Percentiles rank a stretch among this genome's conserved stretches.
Conservation (phyloP, 1,140 invertebrate species). For the Cydia fagiglandana region DNA sequence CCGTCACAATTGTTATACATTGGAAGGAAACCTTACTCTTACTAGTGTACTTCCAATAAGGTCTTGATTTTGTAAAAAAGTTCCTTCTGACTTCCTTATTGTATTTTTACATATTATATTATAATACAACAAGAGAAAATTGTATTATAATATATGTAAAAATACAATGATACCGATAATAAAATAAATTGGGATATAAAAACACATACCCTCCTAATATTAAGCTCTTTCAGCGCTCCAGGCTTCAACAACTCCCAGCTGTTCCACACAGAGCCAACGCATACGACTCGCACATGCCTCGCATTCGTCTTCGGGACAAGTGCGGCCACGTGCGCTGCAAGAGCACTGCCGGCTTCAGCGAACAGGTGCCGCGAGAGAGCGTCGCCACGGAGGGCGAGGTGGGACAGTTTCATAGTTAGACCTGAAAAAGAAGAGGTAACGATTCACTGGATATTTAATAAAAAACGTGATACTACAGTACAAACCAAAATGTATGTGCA, state of each 20-base stretch:
- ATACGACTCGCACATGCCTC: slow-evolving; percentile 87
- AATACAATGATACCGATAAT: not conserved
- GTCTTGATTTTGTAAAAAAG: too few relatives aligned
- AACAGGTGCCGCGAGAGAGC: slow-evolving; percentile 87
- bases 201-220: slow-evolving; percentile 59
- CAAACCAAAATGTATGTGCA: too few relatives aligned
- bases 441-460: too few relatives aligned
- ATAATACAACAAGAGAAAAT: too few relatives aligned
- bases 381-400: slow-evolving; percentile 86
- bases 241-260: slow-evolving; percentile 91
- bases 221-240: slow-evolving; percentile 83
- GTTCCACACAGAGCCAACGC: slow-evolving; percentile 97
- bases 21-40: too few relatives aligned
- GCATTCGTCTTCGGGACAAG: slow-evolving; percentile 83
- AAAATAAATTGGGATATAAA: too few relatives aligned
- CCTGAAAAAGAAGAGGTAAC: slow-evolving; percentile 65
- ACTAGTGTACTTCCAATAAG: too few relatives aligned
- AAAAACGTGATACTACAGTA: too few relatives aligned
- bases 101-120: too few relatives aligned
- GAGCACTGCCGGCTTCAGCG: slow-evolving; percentile 84
- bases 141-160: too few relatives aligned
- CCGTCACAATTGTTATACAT: too few relatives aligned
- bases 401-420: slow-evolving; percentile 87
- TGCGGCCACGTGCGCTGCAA: slow-evolving; percentile 89
- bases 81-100: too few relatives aligned